Percentiles rank a stretch among this genome's conserved stretches.
Evolutionary conservation across 2,888 invertebrate species (phyloP).

Genomic region (Zaprionus obscuricornis): DNA sequence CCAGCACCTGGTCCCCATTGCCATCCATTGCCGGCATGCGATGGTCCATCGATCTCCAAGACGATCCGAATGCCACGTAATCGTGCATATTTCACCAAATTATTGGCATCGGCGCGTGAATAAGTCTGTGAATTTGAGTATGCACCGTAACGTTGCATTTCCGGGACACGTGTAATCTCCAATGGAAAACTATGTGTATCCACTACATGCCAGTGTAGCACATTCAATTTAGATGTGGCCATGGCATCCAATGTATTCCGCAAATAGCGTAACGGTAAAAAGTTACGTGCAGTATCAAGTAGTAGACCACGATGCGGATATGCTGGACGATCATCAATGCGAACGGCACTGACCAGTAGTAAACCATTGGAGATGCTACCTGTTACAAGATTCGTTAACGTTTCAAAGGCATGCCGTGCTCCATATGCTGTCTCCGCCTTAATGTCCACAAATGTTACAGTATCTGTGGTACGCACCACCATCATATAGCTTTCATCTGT

Average conservation of each 20-base stretch:
- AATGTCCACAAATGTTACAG: constrained; percentile 85
- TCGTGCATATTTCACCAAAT: constrained; percentile 90
- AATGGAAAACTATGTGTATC: constrained; percentile 97
- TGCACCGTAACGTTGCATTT: constrained; percentile 90
- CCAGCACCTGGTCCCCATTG: constrained; percentile 88
- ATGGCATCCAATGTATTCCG: constrained; percentile 90
- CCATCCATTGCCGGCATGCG: constrained; percentile 94
- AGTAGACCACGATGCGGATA: constrained; percentile 94
- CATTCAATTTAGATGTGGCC: constrained; percentile 94
- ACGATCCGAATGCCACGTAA: constrained; percentile 92
- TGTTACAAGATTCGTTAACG: constrained; percentile 88
- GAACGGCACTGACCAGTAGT: constrained; percentile 86
- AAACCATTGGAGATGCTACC: constrained; percentile 84
- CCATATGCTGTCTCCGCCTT: constrained; percentile 88
- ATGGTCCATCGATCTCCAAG: constrained; percentile 95
- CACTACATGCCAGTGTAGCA: constrained; percentile 96
- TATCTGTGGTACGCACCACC: constrained; percentile 85
- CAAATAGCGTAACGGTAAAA: constrained; percentile 88
- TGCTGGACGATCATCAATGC: constrained; percentile 90
- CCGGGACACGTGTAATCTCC: constrained; percentile 89
- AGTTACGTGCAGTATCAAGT: constrained; percentile 95
- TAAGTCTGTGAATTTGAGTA: constrained; percentile 89
- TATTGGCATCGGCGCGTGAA: constrained; percentile 86
- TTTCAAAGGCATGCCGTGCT: constrained; percentile 90
- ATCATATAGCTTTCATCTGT: constrained; percentile 89